Conservation (phyloP, 1,140 invertebrate species). For the honey bee (Apis mellifera) region Amel_HAv3.1 CM009931.2:24153501-24154000, state of each 20-base stretch:
- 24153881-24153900: not conserved
- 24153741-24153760: too few species aligned
- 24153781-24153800: too few species aligned
- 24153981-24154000: not conserved
- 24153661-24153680: constrained; percentile 17
- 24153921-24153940: constrained; percentile 23
- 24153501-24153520: constrained; percentile 85
- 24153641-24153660: not conserved
- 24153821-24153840: not conserved
- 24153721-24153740: too few species aligned
- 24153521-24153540: not conserved
- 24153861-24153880: not conserved
- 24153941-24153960: constrained; percentile 43
- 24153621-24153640: constrained; percentile 10
- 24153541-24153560: not conserved
- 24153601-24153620: constrained; percentile 14
- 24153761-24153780: too few species aligned
- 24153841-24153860: not conserved
- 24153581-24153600: constrained; percentile 3
- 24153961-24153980: constrained; percentile 14
- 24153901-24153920: constrained; percentile 22
- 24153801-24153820: too few species aligned
- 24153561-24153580: not conserved
- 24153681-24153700: too few species aligned
- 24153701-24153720: too few species aligned